Evolutionary conservation across 2,888 invertebrate genomes (phyloP).

Genomic region (Asteroscopus sphinx): DNA sequence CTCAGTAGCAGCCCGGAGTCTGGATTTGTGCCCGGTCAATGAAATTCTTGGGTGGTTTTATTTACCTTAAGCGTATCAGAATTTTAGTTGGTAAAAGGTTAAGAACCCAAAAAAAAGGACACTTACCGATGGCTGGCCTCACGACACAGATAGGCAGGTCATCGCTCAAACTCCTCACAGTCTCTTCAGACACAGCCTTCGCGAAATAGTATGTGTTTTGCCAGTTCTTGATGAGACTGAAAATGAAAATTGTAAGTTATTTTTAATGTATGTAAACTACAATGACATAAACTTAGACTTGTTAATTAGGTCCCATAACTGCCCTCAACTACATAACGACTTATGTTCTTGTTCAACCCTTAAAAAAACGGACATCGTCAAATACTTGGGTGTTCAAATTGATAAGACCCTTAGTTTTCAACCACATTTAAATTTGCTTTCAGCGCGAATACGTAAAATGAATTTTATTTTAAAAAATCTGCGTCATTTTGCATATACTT

Average conservation of each 20-base stretch:
- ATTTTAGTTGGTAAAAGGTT: too few species aligned
- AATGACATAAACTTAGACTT: background rate
- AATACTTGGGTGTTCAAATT: background rate
- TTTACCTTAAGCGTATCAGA: too few species aligned
- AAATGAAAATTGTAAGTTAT: too few species aligned
- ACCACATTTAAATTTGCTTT: too few species aligned
- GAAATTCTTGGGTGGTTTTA: too few species aligned
- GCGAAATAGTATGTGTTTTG: conserved; percentile 98
- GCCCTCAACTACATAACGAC: background rate
- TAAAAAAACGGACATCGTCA: background rate
- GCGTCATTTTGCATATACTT: background rate
- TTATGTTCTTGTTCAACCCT: background rate
- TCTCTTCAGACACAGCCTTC: conserved; percentile 95
- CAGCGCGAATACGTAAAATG: background rate
- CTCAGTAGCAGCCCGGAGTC: too few species aligned
- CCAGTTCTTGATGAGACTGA: conserved; percentile 91
- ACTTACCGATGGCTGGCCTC: conserved; percentile 95
- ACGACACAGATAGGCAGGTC: conserved; percentile 94
- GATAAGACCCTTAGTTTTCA: too few species aligned
- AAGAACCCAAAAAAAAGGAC: too few species aligned
- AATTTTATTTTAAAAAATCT: background rate
- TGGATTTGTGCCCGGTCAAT: too few species aligned
- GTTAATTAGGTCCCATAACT: background rate
- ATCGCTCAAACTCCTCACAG: conserved; percentile 91
- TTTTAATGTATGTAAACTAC: too few species aligned